Base-by-base conservation (phyloP, 2,797 vertebrate species). In the Pangasius macronema region DNA sequence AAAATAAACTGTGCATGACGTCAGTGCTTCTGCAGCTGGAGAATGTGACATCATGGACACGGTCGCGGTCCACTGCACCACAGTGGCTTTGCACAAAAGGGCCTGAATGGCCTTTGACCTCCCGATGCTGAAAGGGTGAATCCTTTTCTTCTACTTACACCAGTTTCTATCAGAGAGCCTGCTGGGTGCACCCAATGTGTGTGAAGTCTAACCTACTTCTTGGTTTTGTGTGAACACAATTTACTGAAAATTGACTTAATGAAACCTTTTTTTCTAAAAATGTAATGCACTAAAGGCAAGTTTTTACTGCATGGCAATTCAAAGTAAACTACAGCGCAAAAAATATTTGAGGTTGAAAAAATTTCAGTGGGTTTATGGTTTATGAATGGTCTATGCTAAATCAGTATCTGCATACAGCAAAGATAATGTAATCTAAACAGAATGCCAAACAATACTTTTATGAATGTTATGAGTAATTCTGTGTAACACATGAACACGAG, bases 41-140 rank as follows among this genome's bases (percentile, higher is more conserved):
- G 81, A 82, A 61, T 36, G 84, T 88, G 88, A 89, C 89, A 88
- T 88, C 87, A 90, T 80, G 85, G 36, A 63, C 63, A 84, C 82
- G 59, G 86, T 87, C 84, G 39, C 84, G 87, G 73, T 82, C 87
- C 76, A 79, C 80, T 87, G 87, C 80, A 85, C 85, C 73, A 85
- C 82, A 83, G 88, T 88, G 88, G 85, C 85, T 88, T 82, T 2
- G 49, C 83, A 83, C 75, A 89, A 85, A 83, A 88, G 82, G 59
- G 46, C 72, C 77, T 82, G 85, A 87, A 89, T 87, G 88, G 89
- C 85, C 90, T 91, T 82, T 90, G 90, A 91, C 90, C 90, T 36
- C 46, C 77, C 42, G 83, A 86, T 75, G 46, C 89, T 87, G 82
- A 91, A 88, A 84, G 89, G 63, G 53, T 79, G 61, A 91, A 89